phyloP scores from a whole-genome alignment of 2,113 vertebrate species.

The Recurvirostra avosetta region DNA sequence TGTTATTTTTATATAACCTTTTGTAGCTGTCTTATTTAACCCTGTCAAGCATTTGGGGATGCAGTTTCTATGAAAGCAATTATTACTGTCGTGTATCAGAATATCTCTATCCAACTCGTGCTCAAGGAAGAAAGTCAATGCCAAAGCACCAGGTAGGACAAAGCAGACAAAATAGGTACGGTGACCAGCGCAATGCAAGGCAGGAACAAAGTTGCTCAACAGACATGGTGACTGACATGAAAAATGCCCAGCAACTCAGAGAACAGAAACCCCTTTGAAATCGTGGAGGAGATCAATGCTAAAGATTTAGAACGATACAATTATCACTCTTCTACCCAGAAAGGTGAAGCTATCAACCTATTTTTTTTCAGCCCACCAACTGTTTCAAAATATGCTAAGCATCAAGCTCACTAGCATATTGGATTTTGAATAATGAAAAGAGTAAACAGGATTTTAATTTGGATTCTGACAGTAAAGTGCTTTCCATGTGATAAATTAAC shows the following conservation, averaged over 20 bases:
- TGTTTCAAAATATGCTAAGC: slow-evolving; percentile 24
- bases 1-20: not conserved
- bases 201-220: not conserved
- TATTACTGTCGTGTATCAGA: not conserved
- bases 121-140: not conserved
- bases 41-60: not conserved
- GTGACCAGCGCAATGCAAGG: not conserved
- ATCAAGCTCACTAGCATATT: slow-evolving; percentile 1
- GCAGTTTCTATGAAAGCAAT: not conserved
- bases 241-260: not conserved
- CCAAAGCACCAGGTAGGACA: not conserved
- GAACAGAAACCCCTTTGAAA: not conserved
- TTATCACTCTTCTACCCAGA: not conserved
- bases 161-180: not conserved
- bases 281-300: not conserved
- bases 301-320: not conserved
- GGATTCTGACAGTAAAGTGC: slow-evolving; percentile 41
- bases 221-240: not conserved
- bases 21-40: not conserved
- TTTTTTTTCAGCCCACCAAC: not conserved
- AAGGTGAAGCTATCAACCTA: not conserved
- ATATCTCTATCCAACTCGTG: rapidly evolving
- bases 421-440: slow-evolving; percentile 51
- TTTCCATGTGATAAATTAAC: slow-evolving; percentile 48
- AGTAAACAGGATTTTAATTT: slow-evolving; percentile 55